Percentiles rank a stretch among this genome's conserved stretches.
phyloP scores from a whole-genome alignment of 2,888 invertebrate genomes.

The Pelosia muscerda region DNA sequence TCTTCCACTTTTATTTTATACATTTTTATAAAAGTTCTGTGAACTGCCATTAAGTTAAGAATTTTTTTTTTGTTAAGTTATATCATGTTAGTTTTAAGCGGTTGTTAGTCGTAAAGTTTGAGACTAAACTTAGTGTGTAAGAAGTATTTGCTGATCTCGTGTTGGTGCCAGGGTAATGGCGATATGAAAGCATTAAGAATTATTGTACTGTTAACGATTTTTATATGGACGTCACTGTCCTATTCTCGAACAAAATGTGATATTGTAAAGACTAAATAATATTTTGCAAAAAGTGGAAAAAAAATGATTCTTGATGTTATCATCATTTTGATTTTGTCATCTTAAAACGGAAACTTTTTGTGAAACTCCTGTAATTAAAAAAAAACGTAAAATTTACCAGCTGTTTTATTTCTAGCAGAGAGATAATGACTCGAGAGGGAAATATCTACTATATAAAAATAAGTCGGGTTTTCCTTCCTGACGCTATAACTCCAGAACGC shows the following conservation, averaged over 20 bases:
- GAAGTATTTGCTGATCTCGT: constrained; percentile 83
- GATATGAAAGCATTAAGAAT: constrained; percentile 86
- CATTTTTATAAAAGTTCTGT: constrained; percentile 70
- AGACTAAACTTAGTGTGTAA: constrained; percentile 78
- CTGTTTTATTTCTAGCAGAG: constrained; percentile 50
- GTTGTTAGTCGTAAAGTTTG: constrained; percentile 77
- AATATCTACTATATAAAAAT: too few relatives aligned
- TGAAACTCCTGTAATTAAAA: constrained; percentile 85
- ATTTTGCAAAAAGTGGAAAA: constrained; percentile 72
- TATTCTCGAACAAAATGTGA: constrained; percentile 84
- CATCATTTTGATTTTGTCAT: constrained; percentile 84
- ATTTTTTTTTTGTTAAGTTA: constrained; percentile 75
- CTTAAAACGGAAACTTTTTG: constrained; percentile 82
- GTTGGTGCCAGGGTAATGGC: constrained; percentile 79
- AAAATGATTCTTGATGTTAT: constrained; percentile 86
- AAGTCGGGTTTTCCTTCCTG: too few relatives aligned
- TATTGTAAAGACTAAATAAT: constrained; percentile 83
- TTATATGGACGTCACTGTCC: constrained; percentile 86
- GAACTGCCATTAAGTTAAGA: constrained; percentile 82
- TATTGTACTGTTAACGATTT: constrained; percentile 82
- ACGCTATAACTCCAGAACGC: too few relatives aligned
- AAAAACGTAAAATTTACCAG: constrained; percentile 65
- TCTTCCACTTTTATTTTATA: constrained; percentile 69
- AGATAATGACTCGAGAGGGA: too few relatives aligned
- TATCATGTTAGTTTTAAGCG: constrained; percentile 77